These are phyloP conservation scores for Leucoma salicis DNA, from an alignment of 2,888 invertebrate species.

Conservation along the genomic window DNA sequence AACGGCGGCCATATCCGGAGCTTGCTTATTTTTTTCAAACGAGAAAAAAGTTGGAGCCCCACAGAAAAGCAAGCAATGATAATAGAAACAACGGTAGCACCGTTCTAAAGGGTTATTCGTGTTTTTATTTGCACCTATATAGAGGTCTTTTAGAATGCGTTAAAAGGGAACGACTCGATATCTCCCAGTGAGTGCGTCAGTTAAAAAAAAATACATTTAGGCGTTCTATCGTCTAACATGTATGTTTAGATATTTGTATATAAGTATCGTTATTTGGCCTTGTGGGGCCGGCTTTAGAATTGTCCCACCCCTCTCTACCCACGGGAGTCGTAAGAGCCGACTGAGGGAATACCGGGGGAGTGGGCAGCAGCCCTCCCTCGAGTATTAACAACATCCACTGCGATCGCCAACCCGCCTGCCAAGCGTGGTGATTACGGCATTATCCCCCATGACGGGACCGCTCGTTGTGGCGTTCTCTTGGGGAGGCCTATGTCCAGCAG, in stretches of 20 bases:
- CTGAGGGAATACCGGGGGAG: too few species aligned
- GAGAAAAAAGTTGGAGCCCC: constrained; percentile 58
- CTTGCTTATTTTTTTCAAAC: constrained; percentile 63
- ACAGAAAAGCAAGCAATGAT: constrained; percentile 71
- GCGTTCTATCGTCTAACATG: constrained; percentile 39
- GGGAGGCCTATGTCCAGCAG: too few species aligned
- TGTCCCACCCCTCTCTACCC: too few species aligned
- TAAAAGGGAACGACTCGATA: constrained; percentile 60
- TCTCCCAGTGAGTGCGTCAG: constrained; percentile 49
- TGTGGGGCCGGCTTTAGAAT: too few species aligned
- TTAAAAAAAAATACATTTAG: constrained; percentile 50
- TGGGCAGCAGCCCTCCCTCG: too few species aligned
- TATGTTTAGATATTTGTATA: constrained; percentile 37
- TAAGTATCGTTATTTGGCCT: too few species aligned
- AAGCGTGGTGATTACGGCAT: too few species aligned
- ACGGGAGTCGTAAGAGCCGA: too few species aligned
- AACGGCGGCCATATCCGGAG: constrained; percentile 70
- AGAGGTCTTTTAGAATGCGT: constrained; percentile 61
- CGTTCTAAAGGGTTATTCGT: constrained; percentile 70
- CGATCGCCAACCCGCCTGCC: too few species aligned
- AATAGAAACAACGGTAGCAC: constrained; percentile 74
- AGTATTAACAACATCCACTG: too few species aligned
- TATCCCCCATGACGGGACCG: too few species aligned
- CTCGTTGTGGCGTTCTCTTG: too few species aligned
- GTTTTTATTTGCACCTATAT: constrained; percentile 67